A percentile compares a stretch with the other conserved stretches of the same genome.
Evolutionary conservation across 2,888 invertebrate species (phyloP).

Genomic region (Physocephala rufipes): DNA sequence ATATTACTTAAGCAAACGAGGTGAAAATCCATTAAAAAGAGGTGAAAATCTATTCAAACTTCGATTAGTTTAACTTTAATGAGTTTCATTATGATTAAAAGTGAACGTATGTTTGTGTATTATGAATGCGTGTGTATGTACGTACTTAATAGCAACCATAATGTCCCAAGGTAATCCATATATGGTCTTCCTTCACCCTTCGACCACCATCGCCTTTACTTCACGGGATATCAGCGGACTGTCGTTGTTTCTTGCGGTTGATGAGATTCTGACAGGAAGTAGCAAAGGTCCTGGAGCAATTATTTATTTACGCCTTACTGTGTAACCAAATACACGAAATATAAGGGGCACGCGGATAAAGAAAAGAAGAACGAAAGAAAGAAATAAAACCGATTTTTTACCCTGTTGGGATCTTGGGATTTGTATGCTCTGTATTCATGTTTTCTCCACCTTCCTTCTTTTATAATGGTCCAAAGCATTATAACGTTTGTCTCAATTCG

Average conservation of each 20-base stretch:
- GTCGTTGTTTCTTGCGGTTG: neutral
- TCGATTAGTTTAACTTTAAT: conserved; percentile 1
- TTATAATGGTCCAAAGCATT: no score
- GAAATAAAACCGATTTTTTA: conserved; percentile 2
- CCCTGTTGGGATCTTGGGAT: neutral
- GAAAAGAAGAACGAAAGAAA: neutral
- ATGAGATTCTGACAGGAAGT: conserved; percentile 34
- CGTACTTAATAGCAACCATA: conserved; percentile 2
- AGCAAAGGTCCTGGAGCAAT: conserved; percentile 34
- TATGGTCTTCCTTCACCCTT: neutral
- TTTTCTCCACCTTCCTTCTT: neutral
- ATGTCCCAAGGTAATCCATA: neutral
- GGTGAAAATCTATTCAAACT: neutral
- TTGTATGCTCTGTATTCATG: neutral
- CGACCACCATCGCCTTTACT: neutral
- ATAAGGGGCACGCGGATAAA: neutral
- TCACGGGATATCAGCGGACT: neutral
- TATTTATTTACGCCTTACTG: conserved; percentile 41
- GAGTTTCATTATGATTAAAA: conserved; percentile 30
- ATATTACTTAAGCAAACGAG: no score
- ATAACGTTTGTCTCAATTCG: neutral
- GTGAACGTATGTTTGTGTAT: conserved; percentile 6
- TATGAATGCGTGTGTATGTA: neutral
- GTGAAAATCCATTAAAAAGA: conserved; percentile 14
- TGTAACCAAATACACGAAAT: conserved; percentile 41